Evolutionary conservation across 2,888 invertebrate genomes (phyloP).

Genomic region (Desoria tigrina): DNA sequence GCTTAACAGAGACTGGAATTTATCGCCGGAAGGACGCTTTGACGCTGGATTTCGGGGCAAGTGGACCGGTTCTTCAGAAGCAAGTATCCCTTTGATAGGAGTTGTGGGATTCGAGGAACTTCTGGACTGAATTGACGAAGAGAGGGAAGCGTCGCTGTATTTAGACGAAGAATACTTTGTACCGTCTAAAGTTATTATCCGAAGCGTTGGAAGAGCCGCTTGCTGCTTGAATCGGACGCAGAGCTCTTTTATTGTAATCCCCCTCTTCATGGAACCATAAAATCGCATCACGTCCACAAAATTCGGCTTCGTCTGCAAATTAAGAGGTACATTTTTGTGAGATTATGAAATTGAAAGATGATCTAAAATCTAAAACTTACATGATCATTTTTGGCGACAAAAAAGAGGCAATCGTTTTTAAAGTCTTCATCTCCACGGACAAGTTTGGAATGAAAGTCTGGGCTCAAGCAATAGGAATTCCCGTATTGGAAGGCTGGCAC

Average conservation of each 20-base stretch:
- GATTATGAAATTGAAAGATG: background rate
- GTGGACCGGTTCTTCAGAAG: conserved; percentile 26
- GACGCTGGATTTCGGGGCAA: conserved; percentile 19
- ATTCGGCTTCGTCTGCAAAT: conserved; percentile 67
- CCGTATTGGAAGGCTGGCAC: conserved; percentile 81
- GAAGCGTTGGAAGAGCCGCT: conserved; percentile 36
- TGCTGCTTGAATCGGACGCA: conserved; percentile 63
- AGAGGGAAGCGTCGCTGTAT: conserved; percentile 50
- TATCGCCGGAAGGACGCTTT: conserved; percentile 30
- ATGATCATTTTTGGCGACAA: conserved; percentile 69
- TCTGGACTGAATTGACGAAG: conserved; percentile 51
- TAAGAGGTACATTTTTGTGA: no score
- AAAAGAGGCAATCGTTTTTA: conserved; percentile 72
- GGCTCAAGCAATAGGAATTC: conserved; percentile 80
- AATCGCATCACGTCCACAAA: conserved; percentile 72
- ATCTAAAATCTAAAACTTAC: conserved; percentile 54
- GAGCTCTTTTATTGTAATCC: conserved; percentile 73
- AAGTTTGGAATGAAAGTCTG: conserved; percentile 60
- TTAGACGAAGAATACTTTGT: conserved; percentile 42
- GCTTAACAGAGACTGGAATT: conserved; percentile 50
- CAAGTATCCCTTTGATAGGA: conserved; percentile 45
- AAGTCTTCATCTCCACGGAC: conserved; percentile 68
- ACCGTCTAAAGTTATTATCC: conserved; percentile 28
- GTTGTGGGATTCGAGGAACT: conserved; percentile 52
- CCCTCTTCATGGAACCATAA: conserved; percentile 75